Evolutionary conservation across 2,113 vertebrate genomes (phyloP).

Genomic region (Sorex araneus): DNA sequence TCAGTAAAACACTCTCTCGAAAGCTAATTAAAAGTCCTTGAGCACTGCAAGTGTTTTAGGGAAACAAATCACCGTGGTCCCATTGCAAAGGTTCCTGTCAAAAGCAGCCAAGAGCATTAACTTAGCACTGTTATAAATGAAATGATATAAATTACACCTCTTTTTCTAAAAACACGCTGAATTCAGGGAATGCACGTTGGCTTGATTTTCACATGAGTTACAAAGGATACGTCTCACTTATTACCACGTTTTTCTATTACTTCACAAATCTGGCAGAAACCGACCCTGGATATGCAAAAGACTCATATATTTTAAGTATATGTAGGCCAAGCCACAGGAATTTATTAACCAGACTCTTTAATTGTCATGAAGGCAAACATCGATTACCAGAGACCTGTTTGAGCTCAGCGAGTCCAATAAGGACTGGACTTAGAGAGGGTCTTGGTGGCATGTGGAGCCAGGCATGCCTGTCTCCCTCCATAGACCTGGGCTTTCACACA

Average conservation of each 20-base stretch:
- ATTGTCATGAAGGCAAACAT: constrained; percentile 71
- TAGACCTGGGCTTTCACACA: fast-evolving
- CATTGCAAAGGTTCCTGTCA: constrained; percentile 74
- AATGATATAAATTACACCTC: constrained; percentile 74
- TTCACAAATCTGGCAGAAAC: constrained; percentile 72
- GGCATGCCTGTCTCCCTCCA: not conserved
- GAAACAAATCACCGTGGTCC: constrained; percentile 71
- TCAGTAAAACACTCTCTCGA: constrained; percentile 71
- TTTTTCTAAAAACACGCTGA: constrained; percentile 70
- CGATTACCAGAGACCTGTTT: constrained; percentile 41
- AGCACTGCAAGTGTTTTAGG: constrained; percentile 55
- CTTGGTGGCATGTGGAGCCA: not conserved
- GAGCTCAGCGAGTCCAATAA: constrained; percentile 8
- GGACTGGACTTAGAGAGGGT: not conserved
- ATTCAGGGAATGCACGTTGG: constrained; percentile 66
- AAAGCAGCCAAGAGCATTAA: constrained; percentile 71
- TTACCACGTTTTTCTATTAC: constrained; percentile 76
- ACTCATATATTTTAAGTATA: constrained; percentile 62
- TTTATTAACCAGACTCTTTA: constrained; percentile 59
- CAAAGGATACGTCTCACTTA: constrained; percentile 79
- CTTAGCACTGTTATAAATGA: constrained; percentile 75
- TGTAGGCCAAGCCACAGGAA: constrained; percentile 62
- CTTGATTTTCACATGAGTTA: constrained; percentile 74
- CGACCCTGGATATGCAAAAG: constrained; percentile 59
- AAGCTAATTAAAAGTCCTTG: constrained; percentile 79